Percentiles rank a stretch among this genome's conserved stretches.
Conservation (phyloP, 1,140 invertebrate genomes). For the Diorhabda elongata region DNA sequence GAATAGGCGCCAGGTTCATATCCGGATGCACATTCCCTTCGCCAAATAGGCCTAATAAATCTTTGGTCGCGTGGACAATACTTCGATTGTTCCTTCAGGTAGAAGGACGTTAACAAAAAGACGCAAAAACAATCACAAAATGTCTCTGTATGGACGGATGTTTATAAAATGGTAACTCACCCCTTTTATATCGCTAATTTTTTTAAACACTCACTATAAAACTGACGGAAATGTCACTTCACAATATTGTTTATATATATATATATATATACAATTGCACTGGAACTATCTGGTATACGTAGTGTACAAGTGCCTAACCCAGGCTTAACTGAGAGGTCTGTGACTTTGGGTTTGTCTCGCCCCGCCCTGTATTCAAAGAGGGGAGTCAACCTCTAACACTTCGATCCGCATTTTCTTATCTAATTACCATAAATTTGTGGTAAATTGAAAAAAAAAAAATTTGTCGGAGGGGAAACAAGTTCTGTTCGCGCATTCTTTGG, state of each 20-base stretch:
- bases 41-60: slow-evolving; percentile 38
- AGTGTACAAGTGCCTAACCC: background rate
- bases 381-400: slow-evolving; percentile 25
- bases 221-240: too few species aligned
- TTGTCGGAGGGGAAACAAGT: too few species aligned
- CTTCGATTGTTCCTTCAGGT: slow-evolving; percentile 30
- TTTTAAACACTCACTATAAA: too few species aligned
- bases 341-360: slow-evolving; percentile 28
- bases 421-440: slow-evolving; percentile 42
- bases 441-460: slow-evolving; percentile 29
- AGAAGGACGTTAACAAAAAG: background rate
- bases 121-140: too few species aligned
- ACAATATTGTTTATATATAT: too few species aligned
- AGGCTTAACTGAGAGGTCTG: slow-evolving; percentile 16
- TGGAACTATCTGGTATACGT: too few species aligned
- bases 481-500: too few species aligned
- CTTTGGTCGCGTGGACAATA: slow-evolving; percentile 34
- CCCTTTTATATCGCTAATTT: too few species aligned
- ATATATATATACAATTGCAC: too few species aligned
- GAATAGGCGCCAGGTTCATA: slow-evolving; percentile 26
- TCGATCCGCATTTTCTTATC: slow-evolving; percentile 37
- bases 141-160: too few species aligned
- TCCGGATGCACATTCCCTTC: slow-evolving; percentile 31
- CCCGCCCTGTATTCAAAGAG: slow-evolving; percentile 12
- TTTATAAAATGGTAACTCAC: too few species aligned